Evolutionary conservation across 2,113 vertebrate genomes (phyloP).

Genomic region (Puma concolor): DNA sequence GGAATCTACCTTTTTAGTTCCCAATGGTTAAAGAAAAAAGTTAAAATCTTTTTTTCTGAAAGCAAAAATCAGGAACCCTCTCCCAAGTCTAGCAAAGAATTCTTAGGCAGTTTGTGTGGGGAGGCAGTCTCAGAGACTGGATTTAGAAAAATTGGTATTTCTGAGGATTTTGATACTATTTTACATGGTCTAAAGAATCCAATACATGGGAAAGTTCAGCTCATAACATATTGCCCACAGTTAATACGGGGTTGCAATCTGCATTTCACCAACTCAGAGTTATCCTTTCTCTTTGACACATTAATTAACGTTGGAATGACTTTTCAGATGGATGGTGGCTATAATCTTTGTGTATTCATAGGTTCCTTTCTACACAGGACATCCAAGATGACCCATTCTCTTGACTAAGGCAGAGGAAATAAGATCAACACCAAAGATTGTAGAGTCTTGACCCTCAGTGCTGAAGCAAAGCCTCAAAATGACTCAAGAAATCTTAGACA

Average conservation of each 20-base stretch:
- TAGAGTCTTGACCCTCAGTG: background rate
- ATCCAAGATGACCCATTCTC: background rate
- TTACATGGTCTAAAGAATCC: background rate
- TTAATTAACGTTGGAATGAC: background rate
- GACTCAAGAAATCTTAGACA: background rate
- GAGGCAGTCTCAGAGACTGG: background rate
- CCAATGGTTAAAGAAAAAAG: background rate
- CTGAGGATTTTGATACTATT: background rate
- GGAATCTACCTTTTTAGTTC: background rate
- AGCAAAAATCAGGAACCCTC: background rate
- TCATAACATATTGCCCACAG: background rate
- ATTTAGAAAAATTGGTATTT: constrained; percentile 23
- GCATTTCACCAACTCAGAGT: background rate
- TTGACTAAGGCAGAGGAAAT: background rate
- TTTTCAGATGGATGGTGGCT: background rate
- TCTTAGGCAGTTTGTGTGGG: background rate
- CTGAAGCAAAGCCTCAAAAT: constrained; percentile 1
- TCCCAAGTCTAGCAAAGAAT: background rate
- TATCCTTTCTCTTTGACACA: background rate
- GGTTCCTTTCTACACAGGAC: background rate
- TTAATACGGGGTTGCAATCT: background rate
- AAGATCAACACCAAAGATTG: background rate
- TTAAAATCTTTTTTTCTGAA: background rate
- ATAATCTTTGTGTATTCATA: background rate
- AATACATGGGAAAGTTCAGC: background rate